A percentile compares a stretch with the other conserved stretches of the same genome.
phyloP scores from a whole-genome alignment of 2,113 vertebrate genomes.

The Carlito syrichta region DNA sequence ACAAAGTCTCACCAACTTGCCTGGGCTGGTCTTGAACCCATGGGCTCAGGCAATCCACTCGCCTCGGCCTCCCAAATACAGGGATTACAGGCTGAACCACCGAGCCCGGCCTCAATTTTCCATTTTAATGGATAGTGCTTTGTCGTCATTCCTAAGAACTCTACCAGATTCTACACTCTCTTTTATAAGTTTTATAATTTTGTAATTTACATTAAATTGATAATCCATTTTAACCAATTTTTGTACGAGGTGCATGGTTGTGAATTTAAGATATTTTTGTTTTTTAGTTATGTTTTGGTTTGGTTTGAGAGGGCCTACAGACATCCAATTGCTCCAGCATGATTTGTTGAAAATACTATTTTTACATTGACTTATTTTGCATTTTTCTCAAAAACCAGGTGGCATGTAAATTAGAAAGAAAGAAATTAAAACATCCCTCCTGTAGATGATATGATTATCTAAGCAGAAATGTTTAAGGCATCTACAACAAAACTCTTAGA shows the following conservation, averaged over 20 bases:
- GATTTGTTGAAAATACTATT: background rate
- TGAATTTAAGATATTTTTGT: background rate
- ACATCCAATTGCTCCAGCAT: background rate
- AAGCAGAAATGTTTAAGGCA: background rate
- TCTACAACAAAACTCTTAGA: background rate
- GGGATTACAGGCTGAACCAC: too few relatives aligned
- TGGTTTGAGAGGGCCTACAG: background rate
- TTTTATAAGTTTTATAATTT: background rate
- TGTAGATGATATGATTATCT: background rate
- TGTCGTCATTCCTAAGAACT: background rate
- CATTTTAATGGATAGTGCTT: background rate
- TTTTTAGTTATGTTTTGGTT: background rate
- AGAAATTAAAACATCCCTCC: background rate
- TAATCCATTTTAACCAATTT: conserved; percentile 1
- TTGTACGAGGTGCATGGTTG: background rate
- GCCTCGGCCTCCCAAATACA: too few relatives aligned
- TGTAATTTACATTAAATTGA: background rate
- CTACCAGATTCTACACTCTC: background rate
- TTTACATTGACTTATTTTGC: background rate
- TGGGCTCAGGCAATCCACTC: too few relatives aligned
- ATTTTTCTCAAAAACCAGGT: background rate
- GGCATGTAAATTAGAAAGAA: background rate
- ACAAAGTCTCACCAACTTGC: too few relatives aligned
- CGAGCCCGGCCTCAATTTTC: background rate
- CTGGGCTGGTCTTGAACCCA: too few relatives aligned